A percentile compares a stretch with the other conserved stretches of the same genome.
phyloP scores from a whole-genome alignment of 2,888 invertebrate genomes.

The Drosophila cracens region DNA sequence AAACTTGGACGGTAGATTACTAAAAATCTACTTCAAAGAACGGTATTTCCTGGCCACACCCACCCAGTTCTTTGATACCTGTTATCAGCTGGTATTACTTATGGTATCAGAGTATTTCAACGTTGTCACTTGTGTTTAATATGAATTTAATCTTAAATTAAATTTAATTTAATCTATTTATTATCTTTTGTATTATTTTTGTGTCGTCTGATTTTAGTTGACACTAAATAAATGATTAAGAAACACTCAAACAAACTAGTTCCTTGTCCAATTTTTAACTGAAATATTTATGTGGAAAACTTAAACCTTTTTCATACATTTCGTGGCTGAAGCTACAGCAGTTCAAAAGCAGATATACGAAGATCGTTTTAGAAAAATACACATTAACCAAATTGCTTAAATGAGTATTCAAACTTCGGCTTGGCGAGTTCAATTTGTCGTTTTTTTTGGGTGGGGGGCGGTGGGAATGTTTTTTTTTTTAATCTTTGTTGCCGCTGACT shows the following conservation, averaged over 20 bases:
- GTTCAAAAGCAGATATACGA: background rate
- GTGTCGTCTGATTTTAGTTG: background rate
- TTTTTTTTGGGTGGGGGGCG: slow-evolving; percentile 4
- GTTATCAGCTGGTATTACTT: background rate
- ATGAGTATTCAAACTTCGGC: background rate
- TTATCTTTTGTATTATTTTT: background rate
- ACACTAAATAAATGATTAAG: background rate
- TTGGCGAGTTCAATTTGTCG: background rate
- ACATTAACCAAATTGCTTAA: background rate
- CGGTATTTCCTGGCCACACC: background rate
- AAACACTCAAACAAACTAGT: background rate
- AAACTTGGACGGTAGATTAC: background rate
- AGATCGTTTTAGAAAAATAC: background rate
- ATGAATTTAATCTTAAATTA: background rate
- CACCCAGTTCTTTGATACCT: background rate
- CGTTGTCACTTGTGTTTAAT: background rate
- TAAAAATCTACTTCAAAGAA: background rate
- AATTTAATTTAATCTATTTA: background rate
- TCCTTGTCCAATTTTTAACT: background rate
- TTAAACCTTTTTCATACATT: background rate
- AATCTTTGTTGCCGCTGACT: slow-evolving; percentile 59
- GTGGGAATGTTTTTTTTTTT: slow-evolving; percentile 3
- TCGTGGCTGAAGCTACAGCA: background rate
- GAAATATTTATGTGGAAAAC: background rate
- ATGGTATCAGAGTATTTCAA: background rate